phyloP scores from a whole-genome alignment of 2,797 vertebrate species.

The Orientallactaga sibirica region DNA sequence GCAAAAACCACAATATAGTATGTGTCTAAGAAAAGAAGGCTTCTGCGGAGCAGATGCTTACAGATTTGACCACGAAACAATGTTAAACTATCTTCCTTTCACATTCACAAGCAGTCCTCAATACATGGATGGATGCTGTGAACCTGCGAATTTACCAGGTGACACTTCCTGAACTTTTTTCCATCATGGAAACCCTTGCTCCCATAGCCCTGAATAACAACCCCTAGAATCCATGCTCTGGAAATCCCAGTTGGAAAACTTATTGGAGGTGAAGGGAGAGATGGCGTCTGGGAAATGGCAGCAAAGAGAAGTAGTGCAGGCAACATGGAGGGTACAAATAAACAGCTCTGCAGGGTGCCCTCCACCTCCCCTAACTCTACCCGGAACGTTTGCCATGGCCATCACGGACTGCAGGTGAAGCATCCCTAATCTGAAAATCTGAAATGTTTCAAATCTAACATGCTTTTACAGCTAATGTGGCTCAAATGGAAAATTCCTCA shows the following conservation, averaged over 20 bases:
- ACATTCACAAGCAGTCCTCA: neutral
- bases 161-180: neutral
- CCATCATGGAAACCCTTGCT: neutral
- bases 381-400: neutral
- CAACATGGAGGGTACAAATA: neutral
- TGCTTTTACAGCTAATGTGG: neutral
- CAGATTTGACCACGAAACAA: neutral
- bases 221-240: neutral
- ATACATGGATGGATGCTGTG: neutral
- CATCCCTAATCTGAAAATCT: neutral
- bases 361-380: neutral
- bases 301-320: neutral
- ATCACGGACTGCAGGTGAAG: neutral
- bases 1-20: too few species aligned
- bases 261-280: neutral
- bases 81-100: neutral
- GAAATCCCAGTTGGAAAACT: neutral
- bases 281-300: neutral
- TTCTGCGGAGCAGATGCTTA: neutral
- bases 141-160: neutral
- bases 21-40: neutral
- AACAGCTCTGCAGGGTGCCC: neutral
- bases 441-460: neutral
- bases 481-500: neutral
- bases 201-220: neutral